Evolutionary conservation across 2,888 invertebrate species (phyloP).

Genomic region (Tanytarsus gracilentus): DNA sequence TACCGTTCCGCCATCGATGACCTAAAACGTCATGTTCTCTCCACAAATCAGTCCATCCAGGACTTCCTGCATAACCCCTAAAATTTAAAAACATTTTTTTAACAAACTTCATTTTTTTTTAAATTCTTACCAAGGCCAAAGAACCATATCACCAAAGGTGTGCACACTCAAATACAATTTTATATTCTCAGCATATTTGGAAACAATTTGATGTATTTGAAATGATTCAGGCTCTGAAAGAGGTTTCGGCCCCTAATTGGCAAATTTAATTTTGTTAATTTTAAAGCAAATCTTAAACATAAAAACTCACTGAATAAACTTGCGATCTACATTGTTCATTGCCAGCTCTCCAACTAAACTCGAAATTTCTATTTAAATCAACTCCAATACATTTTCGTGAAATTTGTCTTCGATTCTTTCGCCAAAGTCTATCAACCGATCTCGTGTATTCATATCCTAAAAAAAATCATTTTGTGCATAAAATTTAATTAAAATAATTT

Average conservation of each 20-base stretch:
- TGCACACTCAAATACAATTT: conserved; percentile 42
- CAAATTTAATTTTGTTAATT: conserved; percentile 36
- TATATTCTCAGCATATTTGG: conserved; percentile 38
- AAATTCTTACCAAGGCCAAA: conserved; percentile 51
- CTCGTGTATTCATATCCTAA: no score
- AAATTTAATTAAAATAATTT: no score
- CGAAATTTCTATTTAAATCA: conserved; percentile 71
- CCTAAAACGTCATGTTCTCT: conserved; percentile 20
- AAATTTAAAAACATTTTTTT: no score
- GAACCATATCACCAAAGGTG: conserved; percentile 42
- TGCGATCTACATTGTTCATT: no score
- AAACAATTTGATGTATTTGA: background rate
- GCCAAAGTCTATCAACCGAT: background rate
- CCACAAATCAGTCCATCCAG: conserved; percentile 11
- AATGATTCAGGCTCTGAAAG: conserved; percentile 38
- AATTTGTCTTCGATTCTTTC: background rate
- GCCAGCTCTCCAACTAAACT: conserved; percentile 55
- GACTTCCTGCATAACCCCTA: conserved; percentile 38
- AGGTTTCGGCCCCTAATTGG: conserved; percentile 50
- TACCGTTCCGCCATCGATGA: conserved; percentile 37
- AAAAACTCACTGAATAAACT: background rate
- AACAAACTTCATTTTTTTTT: no score
- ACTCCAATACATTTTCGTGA: conserved; percentile 52
- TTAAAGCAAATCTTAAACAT: conserved; percentile 39
- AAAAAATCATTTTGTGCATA: no score